A percentile compares a stretch with the other conserved stretches of the same genome.
phyloP scores from a whole-genome alignment of 2,888 invertebrate genomes.

The Creontiades dilutus region DNA sequence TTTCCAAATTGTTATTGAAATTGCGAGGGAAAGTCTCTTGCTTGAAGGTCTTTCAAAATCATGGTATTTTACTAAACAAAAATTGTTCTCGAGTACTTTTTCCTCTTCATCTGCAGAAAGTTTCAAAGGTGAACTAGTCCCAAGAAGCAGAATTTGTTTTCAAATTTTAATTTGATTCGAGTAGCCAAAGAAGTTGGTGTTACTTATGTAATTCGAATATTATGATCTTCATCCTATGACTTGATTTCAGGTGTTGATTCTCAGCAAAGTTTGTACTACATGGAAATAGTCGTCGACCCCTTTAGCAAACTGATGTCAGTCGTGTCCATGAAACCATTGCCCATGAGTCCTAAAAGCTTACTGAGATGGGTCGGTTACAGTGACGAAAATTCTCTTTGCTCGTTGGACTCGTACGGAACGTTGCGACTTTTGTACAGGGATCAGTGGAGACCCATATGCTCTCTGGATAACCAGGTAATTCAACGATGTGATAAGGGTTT shows the following conservation, averaged over 20 bases:
- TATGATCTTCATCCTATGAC: too few relatives aligned
- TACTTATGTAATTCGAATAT: too few relatives aligned
- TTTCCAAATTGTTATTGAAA: too few relatives aligned
- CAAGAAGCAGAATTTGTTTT: too few relatives aligned
- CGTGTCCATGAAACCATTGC: slow-evolving; percentile 78
- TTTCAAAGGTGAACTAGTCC: too few relatives aligned
- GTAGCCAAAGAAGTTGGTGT: too few relatives aligned
- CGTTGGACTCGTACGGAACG: slow-evolving; percentile 88
- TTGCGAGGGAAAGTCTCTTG: too few relatives aligned
- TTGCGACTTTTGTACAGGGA: slow-evolving; percentile 85
- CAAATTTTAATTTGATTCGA: too few relatives aligned
- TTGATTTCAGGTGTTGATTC: slow-evolving; percentile 47
- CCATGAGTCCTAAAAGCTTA: slow-evolving; percentile 84
- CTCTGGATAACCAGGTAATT: slow-evolving; percentile 81
- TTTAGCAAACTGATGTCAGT: slow-evolving; percentile 71
- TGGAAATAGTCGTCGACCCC: slow-evolving; percentile 75
- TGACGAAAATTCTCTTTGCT: slow-evolving; percentile 89
- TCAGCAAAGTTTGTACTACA: slow-evolving; percentile 79
- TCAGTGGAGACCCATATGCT: slow-evolving; percentile 90
- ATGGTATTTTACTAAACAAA: too few relatives aligned
- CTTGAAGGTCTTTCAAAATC: too few relatives aligned
- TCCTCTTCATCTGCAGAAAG: too few relatives aligned
- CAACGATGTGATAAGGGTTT: neutral
- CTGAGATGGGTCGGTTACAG: slow-evolving; percentile 89
- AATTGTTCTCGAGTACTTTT: too few relatives aligned